Conservation (phyloP, 2,113 vertebrate genomes). For the Pardalotus punctatus region DNA sequence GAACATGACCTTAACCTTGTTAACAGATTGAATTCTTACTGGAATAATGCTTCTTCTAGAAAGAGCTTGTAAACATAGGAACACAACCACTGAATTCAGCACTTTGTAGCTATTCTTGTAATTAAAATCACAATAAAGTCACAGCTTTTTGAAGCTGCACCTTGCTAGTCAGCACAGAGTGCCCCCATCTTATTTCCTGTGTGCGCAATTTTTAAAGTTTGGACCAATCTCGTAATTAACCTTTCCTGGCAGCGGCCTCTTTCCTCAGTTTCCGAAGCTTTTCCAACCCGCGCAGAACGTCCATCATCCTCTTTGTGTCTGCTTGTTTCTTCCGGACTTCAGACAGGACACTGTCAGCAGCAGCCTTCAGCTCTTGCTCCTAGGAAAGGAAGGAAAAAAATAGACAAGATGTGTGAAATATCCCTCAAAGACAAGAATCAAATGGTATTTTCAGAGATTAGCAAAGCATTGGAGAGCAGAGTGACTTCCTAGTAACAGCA, state of each 20-base stretch:
- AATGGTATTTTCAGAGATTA: not conserved
- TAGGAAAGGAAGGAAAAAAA: not conserved
- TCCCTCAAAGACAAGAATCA: accelerated
- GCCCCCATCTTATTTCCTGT: not conserved
- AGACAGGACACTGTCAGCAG: conserved; percentile 88
- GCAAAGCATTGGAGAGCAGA: not conserved
- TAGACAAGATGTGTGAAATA: not conserved
- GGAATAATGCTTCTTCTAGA: not conserved
- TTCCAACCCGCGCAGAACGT: conserved; percentile 86
- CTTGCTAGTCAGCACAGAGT: not conserved
- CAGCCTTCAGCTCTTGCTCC: conserved; percentile 91
- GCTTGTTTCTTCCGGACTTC: conserved; percentile 95
- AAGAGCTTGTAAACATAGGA: not conserved
- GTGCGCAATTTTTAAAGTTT: not conserved
- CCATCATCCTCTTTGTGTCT: conserved; percentile 90
- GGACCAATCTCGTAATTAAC: conserved; percentile 19
- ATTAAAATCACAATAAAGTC: not conserved
- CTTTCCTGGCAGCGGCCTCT: conserved; percentile 92
- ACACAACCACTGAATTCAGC: not conserved
- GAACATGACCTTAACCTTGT: not conserved
- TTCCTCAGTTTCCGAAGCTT: conserved; percentile 90
- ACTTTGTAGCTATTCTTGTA: not conserved
- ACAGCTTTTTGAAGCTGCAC: not conserved
- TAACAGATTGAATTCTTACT: not conserved
- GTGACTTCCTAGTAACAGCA: not conserved